Conservation (phyloP, 2,797 vertebrate species). For the Pempheris klunzingeri region DNA sequence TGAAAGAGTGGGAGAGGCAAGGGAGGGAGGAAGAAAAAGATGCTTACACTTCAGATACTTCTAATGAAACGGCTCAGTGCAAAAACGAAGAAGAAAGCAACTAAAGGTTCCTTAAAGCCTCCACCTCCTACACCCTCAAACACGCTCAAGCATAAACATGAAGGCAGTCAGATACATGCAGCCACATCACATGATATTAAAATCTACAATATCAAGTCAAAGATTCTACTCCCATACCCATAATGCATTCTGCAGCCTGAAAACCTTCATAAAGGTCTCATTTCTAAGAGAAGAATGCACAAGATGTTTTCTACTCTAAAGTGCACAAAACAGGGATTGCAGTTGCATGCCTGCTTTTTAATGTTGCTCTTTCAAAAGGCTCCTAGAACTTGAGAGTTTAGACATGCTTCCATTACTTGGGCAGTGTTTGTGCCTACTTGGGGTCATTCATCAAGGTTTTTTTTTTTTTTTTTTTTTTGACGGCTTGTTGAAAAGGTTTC, state of each 20-base stretch:
- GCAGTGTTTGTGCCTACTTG: neutral
- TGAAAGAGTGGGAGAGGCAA: slow-evolving; percentile 19
- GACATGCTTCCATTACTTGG: neutral
- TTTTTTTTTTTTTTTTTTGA: neutral
- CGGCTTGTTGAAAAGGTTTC: slow-evolving; percentile 4
- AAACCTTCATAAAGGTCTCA: slow-evolving; percentile 1
- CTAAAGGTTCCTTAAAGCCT: slow-evolving; percentile 5
- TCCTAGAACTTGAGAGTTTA: neutral
- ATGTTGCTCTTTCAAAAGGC: neutral
- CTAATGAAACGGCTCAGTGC: slow-evolving; percentile 20
- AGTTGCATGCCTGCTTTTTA: neutral
- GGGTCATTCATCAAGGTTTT: neutral
- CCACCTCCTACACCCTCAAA: neutral
- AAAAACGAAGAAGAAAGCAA: slow-evolving; percentile 17
- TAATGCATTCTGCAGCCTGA: neutral
- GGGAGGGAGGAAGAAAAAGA: neutral
- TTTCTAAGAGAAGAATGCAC: neutral
- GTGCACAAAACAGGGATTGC: neutral
- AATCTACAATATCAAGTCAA: slow-evolving; percentile 1
- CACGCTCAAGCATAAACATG: neutral
- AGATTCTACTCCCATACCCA: neutral
- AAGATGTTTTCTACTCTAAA: slow-evolving; percentile 3
- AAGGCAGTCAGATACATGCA: neutral
- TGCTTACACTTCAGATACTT: slow-evolving; percentile 7
- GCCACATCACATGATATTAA: neutral